Evolutionary conservation across 2,113 vertebrate genomes (phyloP), one percentile per base, ranked within the genome.

Genomic region (Nibea albiflora): DNA sequence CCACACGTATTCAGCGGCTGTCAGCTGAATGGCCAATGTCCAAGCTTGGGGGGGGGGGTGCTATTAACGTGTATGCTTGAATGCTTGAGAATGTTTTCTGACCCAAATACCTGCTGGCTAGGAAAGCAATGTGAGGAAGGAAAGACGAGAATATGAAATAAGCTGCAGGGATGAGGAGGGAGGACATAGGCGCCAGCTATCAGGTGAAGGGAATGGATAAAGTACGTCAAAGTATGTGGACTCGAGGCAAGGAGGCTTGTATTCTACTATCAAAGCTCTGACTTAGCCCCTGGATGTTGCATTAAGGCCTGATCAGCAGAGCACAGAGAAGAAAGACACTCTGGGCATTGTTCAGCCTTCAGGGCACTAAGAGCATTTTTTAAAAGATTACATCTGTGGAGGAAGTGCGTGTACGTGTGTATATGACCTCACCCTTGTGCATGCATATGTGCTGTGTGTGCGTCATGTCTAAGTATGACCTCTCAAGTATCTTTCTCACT

Each of bases 21-120:
- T 80, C 47, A 62, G 57, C 58, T 83, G 63, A 73, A 50, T 58
- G 83, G 26, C 28, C 4, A 19, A 10, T 42, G 20, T 60, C 60
- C 71, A 83, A 50, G 31, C 8, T 73, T 31, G 53, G 53, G 24
- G 62, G 31, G 0, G 54, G 35, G 35, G 35, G 7, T 39, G 35
- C 49, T 67, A 52, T 56, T 67, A 73, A 52, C 52, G 54, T 63
- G 53, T 19, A 42, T 42, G 2, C 62, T 73, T 60, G 24, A 52
- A 49, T 78, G 49, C 52, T 66, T 0, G 12, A 19, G 46, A 76
- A n/a, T 68, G 49, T 60, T 80, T 83, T 64, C 52, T 80, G 83
- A 89, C 77, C 70, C 81, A 87, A 83, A 87, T 85, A 77, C 69
- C n/a, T 76, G 35, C 35, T 62, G 60, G 50, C 47, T 62, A 67